phyloP scores from a whole-genome alignment of 2,113 vertebrate genomes.

The Cochlearius cochlearius region DNA sequence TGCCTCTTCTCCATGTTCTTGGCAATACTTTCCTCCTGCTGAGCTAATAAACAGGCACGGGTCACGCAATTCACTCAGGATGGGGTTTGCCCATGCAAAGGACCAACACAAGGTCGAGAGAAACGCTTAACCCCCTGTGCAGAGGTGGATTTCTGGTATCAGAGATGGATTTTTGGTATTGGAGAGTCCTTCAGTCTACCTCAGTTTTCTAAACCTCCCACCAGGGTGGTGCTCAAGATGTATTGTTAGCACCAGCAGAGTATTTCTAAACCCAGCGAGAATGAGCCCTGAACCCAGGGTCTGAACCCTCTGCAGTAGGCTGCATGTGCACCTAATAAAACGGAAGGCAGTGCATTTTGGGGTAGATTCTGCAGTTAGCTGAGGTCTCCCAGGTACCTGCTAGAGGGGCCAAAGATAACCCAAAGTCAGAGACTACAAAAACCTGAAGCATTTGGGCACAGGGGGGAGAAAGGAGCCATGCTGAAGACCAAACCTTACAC shows the following conservation, averaged over 20 bases:
- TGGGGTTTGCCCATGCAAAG: background rate
- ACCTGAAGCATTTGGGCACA: background rate
- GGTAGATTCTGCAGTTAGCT: background rate
- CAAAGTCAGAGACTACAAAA: background rate
- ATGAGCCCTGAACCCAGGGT: background rate
- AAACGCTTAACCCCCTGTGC: background rate
- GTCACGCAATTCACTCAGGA: background rate
- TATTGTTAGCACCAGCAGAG: fast-evolving
- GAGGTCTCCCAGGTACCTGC: background rate
- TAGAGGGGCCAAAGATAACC: background rate
- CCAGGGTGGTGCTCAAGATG: background rate
- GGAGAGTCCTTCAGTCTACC: background rate
- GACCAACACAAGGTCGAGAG: background rate
- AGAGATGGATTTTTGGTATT: background rate
- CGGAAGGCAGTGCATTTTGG: background rate
- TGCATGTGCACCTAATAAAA: background rate
- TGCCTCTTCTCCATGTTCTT: background rate
- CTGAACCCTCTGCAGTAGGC: background rate
- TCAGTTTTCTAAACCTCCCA: background rate
- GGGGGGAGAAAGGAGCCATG: background rate
- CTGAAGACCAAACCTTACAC: background rate
- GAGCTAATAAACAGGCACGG: background rate
- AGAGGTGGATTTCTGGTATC: background rate
- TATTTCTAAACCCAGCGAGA: background rate
- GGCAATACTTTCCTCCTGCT: background rate